Percentiles rank a stretch among this genome's conserved stretches.
Conservation (phyloP, 2,113 vertebrate species). For the Python bivittatus region DNA sequence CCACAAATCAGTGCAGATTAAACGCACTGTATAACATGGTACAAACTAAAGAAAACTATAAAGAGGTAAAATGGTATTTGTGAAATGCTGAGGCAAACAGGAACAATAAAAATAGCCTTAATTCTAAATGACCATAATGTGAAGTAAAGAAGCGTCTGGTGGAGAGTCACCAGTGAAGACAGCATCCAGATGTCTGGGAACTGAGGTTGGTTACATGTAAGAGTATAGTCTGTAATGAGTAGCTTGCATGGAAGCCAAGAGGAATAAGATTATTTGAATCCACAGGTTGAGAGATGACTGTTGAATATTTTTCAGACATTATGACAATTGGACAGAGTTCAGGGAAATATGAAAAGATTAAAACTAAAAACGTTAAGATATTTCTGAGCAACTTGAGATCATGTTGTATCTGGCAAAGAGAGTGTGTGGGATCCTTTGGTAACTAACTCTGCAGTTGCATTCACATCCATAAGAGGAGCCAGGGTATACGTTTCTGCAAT, state of each 20-base stretch:
- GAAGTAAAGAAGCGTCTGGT: background rate
- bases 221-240: background rate
- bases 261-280: background rate
- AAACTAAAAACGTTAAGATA: background rate
- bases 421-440: background rate
- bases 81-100: background rate
- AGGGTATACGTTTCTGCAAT: background rate
- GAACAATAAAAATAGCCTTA: background rate
- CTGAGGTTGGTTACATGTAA: background rate
- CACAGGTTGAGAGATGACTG: background rate
- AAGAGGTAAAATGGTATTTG: background rate
- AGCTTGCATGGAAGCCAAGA: background rate
- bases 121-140: background rate
- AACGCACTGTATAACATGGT: background rate
- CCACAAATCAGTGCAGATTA: background rate
- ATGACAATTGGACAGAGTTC: background rate
- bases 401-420: background rate
- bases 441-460: background rate
- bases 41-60: background rate
- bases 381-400: background rate
- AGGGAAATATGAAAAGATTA: background rate
- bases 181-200: background rate
- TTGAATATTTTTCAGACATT: background rate
- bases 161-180: background rate
- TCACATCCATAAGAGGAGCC: background rate